Evolutionary conservation across 1,140 invertebrate genomes (phyloP).

Genomic region (Leguminivora glycinivorella): DNA sequence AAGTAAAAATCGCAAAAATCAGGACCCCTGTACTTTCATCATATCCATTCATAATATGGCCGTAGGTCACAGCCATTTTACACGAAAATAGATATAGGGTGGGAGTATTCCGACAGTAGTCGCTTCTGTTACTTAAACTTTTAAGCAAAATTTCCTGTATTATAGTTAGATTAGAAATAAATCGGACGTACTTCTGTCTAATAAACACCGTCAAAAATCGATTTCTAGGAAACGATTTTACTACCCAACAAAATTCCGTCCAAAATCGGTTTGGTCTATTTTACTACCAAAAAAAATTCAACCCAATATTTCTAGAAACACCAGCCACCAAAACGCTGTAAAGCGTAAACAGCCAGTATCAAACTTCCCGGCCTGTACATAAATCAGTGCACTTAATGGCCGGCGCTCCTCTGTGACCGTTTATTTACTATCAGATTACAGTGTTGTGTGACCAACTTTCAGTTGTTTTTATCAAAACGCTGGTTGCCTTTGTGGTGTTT

Average conservation of each 20-base stretch:
- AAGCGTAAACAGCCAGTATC: slow-evolving; percentile 24
- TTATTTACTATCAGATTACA: slow-evolving; percentile 33
- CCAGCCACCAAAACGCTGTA: not conserved
- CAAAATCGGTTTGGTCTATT: not conserved
- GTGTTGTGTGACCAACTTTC: slow-evolving; percentile 28
- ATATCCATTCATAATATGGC: too few species aligned
- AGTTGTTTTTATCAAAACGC: slow-evolving; percentile 23
- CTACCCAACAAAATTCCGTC: not conserved
- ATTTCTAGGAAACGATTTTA: too few species aligned
- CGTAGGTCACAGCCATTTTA: too few species aligned
- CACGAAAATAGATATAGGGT: too few species aligned
- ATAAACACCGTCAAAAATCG: too few species aligned
- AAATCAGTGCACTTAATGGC: slow-evolving; percentile 40
- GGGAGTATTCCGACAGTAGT: too few species aligned
- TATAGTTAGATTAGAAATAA: too few species aligned
- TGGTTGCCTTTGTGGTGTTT: not conserved
- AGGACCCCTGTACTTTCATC: too few species aligned
- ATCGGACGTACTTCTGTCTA: too few species aligned
- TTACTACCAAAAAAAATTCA: not conserved
- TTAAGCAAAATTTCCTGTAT: too few species aligned
- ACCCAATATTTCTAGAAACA: slow-evolving; percentile 6
- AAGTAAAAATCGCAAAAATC: too few species aligned
- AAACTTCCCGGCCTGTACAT: slow-evolving; percentile 37
- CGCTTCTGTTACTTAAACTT: too few species aligned
- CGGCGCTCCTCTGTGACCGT: slow-evolving; percentile 32